Conservation (phyloP, 37 sponge, comb jelly and placozoan genomes). For the Aplysina aerophoba region DNA sequence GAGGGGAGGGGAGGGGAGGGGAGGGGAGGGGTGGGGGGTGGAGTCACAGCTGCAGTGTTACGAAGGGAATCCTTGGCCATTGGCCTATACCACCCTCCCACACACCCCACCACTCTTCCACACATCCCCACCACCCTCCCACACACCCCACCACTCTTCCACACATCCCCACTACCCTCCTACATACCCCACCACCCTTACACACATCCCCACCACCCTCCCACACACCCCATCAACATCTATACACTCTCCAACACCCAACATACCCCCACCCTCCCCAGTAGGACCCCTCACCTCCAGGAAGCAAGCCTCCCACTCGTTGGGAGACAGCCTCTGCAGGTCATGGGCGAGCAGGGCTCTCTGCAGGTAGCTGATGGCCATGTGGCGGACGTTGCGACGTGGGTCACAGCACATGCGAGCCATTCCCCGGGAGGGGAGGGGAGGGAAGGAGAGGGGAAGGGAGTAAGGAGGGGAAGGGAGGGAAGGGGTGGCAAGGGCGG, state of each 20-base stretch:
- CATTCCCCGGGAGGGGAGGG: slow-evolving; percentile 60
- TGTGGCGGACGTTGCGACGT: slow-evolving; percentile 71
- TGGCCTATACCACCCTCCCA: not conserved
- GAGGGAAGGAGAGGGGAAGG: slow-evolving; percentile 1
- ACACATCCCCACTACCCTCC: not conserved
- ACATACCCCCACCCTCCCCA: not conserved
- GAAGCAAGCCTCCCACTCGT: slow-evolving; percentile 94
- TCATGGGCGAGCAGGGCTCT: slow-evolving; percentile 82
- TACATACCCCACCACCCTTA: not conserved
- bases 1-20: not conserved
- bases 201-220: slow-evolving; percentile 6
- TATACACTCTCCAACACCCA: not conserved
- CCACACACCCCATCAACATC: not conserved
- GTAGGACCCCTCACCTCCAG: slow-evolving; percentile 56
- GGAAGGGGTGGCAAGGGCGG: not conserved
- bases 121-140: slow-evolving; percentile 28
- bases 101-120: too few relatives aligned
- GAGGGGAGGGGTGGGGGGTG: not conserved
- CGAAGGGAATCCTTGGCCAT: not conserved
- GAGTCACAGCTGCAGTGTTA: not conserved
- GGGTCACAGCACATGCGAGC: slow-evolving; percentile 84
- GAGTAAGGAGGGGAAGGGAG: not conserved
- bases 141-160: not conserved
- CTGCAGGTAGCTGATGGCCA: slow-evolving; percentile 86
- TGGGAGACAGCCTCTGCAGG: slow-evolving; percentile 63